These are phyloP conservation scores for Drosophila anomalata DNA, from an alignment of 2,888 invertebrate species.

Conservation along the genomic window DNA sequence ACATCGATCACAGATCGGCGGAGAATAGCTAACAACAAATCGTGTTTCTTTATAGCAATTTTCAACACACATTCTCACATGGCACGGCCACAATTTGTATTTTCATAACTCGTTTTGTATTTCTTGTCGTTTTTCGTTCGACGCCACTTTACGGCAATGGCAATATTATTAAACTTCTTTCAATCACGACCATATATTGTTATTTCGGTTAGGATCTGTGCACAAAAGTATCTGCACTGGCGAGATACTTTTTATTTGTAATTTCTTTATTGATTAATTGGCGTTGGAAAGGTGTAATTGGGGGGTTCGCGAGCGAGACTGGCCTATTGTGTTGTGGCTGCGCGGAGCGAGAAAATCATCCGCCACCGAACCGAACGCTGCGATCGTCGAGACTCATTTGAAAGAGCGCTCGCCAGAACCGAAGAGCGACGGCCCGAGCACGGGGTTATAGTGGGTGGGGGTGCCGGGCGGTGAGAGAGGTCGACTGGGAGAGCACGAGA, in stretches of 20 bases:
- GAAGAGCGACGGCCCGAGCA: slow-evolving; percentile 11
- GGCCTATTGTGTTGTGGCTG: slow-evolving; percentile 21
- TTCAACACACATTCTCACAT: slow-evolving; percentile 54
- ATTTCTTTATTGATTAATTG: slow-evolving; percentile 67
- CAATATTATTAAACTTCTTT: slow-evolving; percentile 22
- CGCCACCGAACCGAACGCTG: slow-evolving; percentile 63
- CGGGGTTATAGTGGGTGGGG: slow-evolving; percentile 10
- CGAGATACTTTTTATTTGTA: slow-evolving; percentile 1
- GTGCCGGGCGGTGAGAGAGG: slow-evolving; percentile 6
- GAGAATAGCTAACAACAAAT: slow-evolving; percentile 46
- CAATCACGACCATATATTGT: slow-evolving; percentile 22
- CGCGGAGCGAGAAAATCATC: slow-evolving; percentile 15
- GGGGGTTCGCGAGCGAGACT: slow-evolving; percentile 60
- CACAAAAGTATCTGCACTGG: slow-evolving; percentile 14
- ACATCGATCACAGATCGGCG: slow-evolving; percentile 67
- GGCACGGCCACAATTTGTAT: slow-evolving; percentile 66
- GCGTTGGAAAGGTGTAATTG: slow-evolving; percentile 69
- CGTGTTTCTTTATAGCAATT: slow-evolving; percentile 65
- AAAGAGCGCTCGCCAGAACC: slow-evolving; percentile 30
- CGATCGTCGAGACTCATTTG: slow-evolving; percentile 80
- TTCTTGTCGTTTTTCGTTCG: slow-evolving; percentile 31
- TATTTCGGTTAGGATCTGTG: slow-evolving; percentile 13
- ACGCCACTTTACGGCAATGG: slow-evolving; percentile 30
- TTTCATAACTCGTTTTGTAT: slow-evolving; percentile 75
- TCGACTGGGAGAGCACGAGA: slow-evolving; percentile 6